Evolutionary conservation across 1,140 invertebrate genomes (phyloP).

Genomic region (Drosophila pandora): DNA sequence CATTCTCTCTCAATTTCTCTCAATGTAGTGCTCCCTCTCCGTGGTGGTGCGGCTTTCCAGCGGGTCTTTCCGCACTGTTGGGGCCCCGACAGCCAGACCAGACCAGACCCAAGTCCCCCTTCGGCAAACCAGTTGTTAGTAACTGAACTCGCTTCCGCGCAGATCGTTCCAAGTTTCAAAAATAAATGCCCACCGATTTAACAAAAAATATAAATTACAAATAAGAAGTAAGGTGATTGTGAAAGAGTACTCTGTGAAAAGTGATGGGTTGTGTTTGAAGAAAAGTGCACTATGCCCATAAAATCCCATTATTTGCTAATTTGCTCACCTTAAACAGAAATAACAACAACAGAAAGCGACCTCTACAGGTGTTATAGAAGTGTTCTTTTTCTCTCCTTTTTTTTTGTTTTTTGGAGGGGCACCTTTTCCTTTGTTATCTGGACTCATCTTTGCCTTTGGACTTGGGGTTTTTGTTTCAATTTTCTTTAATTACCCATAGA

Average conservation of each 20-base stretch:
- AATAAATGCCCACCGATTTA: neutral
- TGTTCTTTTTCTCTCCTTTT: slow-evolving; percentile 14
- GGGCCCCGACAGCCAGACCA: slow-evolving; percentile 5
- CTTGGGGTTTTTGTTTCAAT: slow-evolving; percentile 64
- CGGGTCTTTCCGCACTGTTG: slow-evolving; percentile 27
- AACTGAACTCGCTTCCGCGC: slow-evolving; percentile 61
- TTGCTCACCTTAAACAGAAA: slow-evolving; percentile 1
- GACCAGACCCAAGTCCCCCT: neutral
- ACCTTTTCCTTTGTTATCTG: slow-evolving; percentile 34
- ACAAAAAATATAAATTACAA: slow-evolving; percentile 5
- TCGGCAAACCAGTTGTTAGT: slow-evolving; percentile 68
- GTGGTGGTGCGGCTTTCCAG: slow-evolving; percentile 38
- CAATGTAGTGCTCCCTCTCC: neutral
- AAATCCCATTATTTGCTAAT: slow-evolving; percentile 18
- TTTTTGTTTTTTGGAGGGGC: neutral
- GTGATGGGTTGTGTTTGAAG: slow-evolving; percentile 54
- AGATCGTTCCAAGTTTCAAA: slow-evolving; percentile 47
- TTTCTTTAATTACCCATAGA: slow-evolving; percentile 62
- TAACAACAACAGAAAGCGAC: slow-evolving; percentile 1
- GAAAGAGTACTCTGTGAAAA: slow-evolving; percentile 61
- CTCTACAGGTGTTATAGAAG: slow-evolving; percentile 47
- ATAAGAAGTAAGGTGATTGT: slow-evolving; percentile 18
- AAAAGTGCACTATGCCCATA: slow-evolving; percentile 4
- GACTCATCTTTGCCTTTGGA: slow-evolving; percentile 16
- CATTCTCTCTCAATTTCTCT: slow-evolving; percentile 10